Evolutionary conservation across 2,113 vertebrate genomes (phyloP).

Genomic region (Pantherophis guttatus): DNA sequence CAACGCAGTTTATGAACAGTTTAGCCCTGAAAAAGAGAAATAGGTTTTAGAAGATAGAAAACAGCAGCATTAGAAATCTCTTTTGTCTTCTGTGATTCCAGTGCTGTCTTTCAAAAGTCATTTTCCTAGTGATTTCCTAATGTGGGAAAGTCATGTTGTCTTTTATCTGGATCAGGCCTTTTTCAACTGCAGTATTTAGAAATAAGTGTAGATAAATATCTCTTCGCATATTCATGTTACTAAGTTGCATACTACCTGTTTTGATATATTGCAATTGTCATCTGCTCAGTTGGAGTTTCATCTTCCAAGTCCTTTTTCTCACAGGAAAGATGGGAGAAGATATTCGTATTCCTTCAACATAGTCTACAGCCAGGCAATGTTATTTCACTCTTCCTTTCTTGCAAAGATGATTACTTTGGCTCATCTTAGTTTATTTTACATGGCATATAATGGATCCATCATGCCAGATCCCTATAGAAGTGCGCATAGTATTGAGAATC

Average conservation of each 20-base stretch:
- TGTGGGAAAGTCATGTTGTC: not conserved
- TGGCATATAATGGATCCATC: conserved; percentile 83
- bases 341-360: not conserved
- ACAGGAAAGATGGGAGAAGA: not conserved
- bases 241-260: not conserved
- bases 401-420: conserved; percentile 74
- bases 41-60: not conserved
- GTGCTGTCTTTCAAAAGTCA: not conserved
- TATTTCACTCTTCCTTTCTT: not conserved
- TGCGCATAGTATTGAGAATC: conserved; percentile 87
- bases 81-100: not conserved
- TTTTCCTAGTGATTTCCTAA: too few relatives aligned
- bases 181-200: conserved; percentile 4
- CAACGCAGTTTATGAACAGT: conserved; percentile 3
- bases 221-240: not conserved
- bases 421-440: conserved; percentile 84
- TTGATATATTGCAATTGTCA: not conserved
- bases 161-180: not conserved
- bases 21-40: not conserved
- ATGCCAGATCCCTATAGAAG: conserved; percentile 79
- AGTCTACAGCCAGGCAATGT: not conserved
- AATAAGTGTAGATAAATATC: not conserved
- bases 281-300: not conserved
- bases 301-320: not conserved
- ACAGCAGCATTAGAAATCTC: not conserved